Evolutionary conservation across 2,113 vertebrate species (phyloP), one percentile per base, ranked within the genome.

Genomic region (Tragelaphus buxtoni): DNA sequence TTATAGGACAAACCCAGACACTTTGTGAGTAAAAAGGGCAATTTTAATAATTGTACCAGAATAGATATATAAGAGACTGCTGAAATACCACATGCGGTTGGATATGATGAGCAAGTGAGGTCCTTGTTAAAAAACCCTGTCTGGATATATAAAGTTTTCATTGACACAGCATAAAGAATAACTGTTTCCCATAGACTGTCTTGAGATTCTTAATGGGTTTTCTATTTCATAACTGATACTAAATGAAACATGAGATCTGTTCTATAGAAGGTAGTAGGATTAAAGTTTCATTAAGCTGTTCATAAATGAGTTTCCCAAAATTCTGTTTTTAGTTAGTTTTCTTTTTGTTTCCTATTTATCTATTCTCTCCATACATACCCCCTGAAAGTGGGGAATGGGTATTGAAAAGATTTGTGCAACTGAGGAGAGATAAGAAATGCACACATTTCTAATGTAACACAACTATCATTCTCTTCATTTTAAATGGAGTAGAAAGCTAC

Each of bases 161-260:
- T 20, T 95, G 84, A 20, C 22, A 81, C 79, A 89, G 83, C 9
- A 42, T 42, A 35, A 53, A 65, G 30, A 61, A 6, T 76, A 45
- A 1, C 20, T 72, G 3, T 47, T 9, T 95, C 45, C 17, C 18
- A 2, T 8, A 60, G 63, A 76, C n/a, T 92, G 69, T 90, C 39
- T 74, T 94, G 89, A 97, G 12, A 30, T 60, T 96, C 60, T 84
- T 81, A 72, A 28, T 39, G 82, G 77, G 22, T 77, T 95, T 92
- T 94, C 45, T 79, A 14, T 81, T 88, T 88, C 14, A 7, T 85
- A 69, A 95, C 76, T 87, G 28, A 28, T 91, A 82, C 55, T 95
- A 81, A 91, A 39, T 89, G 56, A 93, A 94, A 58, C 6, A 42
- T 92, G 11, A 74, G 90, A 20, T 80, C 5, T 86, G 4, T 32